phyloP scores from a whole-genome alignment of 2,888 invertebrate genomes.

The Tetrapedia diversipes region DNA sequence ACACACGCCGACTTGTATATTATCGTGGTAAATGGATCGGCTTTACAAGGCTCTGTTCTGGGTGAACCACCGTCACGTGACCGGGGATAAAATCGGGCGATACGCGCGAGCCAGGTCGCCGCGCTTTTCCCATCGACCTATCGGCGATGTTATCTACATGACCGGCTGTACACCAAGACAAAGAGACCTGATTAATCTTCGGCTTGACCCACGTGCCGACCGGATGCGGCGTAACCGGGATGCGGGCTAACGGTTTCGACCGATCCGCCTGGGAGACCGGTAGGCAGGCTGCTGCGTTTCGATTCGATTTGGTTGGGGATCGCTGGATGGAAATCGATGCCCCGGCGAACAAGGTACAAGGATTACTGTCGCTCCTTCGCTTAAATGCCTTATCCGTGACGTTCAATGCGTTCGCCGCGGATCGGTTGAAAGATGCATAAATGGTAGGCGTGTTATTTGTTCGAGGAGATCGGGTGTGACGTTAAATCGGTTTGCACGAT shows the following conservation, averaged over 20 bases:
- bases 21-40: conserved; percentile 56
- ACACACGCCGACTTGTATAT: conserved; percentile 23
- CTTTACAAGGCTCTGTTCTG: conserved; percentile 47
- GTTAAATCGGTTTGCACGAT: no score
- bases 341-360: not conserved
- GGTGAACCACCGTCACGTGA: conserved; percentile 56
- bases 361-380: no score
- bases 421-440: no score
- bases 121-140: conserved; percentile 63
- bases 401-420: no score
- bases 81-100: conserved; percentile 58
- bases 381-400: no score
- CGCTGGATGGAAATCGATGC: not conserved
- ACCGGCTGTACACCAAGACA: conserved; percentile 64
- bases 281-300: conserved; percentile 19
- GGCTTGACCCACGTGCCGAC: conserved; percentile 66
- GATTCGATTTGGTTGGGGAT: conserved; percentile 2
- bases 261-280: conserved; percentile 45
- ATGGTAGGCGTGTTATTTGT: no score
- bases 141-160: conserved; percentile 62
- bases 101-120: conserved; percentile 28
- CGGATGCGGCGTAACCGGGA: conserved; percentile 68
- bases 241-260: conserved; percentile 67
- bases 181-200: conserved; percentile 71
- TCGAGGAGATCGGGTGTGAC: no score